phyloP scores from a whole-genome alignment of 2,888 invertebrate genomes.

The Oxyteleia sp. region DNA sequence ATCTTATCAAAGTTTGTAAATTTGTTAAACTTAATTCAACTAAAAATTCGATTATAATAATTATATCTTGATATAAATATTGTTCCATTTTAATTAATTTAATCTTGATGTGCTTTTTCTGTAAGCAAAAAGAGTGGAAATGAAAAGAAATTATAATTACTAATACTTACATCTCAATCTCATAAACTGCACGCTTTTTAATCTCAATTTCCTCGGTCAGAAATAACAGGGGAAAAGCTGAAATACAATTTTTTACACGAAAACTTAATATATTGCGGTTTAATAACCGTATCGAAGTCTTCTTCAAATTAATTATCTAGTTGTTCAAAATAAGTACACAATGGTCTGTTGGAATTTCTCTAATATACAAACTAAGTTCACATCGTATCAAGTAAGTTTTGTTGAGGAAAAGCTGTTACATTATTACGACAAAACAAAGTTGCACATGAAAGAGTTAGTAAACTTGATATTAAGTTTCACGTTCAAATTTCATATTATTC shows the following conservation, averaged over 20 bases:
- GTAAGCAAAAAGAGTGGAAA: no score
- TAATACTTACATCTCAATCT: not conserved
- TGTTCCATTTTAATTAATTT: no score
- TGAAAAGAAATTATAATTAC: no score
- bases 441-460: slow-evolving; percentile 68
- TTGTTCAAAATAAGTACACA: slow-evolving; percentile 57
- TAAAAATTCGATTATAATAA: slow-evolving; percentile 26
- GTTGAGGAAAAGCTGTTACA: slow-evolving; percentile 69
- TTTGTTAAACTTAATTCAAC: slow-evolving; percentile 29
- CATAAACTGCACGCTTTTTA: no score
- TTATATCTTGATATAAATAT: slow-evolving; percentile 24
- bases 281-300: slow-evolving; percentile 40
- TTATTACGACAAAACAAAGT: slow-evolving; percentile 72
- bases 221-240: not conserved
- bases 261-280: slow-evolving; percentile 12
- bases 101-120: no score
- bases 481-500: slow-evolving; percentile 69
- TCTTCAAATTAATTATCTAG: slow-evolving; percentile 53
- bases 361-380: slow-evolving; percentile 67
- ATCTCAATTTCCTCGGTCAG: no score
- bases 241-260: not conserved
- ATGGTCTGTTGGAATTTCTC: slow-evolving; percentile 60
- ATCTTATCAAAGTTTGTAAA: slow-evolving; percentile 35
- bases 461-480: slow-evolving; percentile 70
- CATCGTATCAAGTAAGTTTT: slow-evolving; percentile 67